Evolutionary conservation across 2,888 invertebrate genomes (phyloP).

Genomic region (Noctua comes): DNA sequence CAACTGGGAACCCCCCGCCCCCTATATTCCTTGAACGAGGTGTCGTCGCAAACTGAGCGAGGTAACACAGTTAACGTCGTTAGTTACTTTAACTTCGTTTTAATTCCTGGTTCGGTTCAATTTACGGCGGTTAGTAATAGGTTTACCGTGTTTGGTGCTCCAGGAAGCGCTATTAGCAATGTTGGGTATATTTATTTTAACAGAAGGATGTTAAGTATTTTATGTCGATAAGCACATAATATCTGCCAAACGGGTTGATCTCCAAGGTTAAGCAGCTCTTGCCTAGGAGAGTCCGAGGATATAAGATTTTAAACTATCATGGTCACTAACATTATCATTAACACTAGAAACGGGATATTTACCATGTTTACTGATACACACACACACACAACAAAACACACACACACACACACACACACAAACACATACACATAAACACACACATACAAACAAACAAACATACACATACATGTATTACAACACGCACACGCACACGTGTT

Average conservation of each 20-base stretch:
- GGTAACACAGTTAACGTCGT: constrained; percentile 47
- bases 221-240: background rate
- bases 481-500: too few species aligned
- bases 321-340: too few species aligned
- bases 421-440: too few species aligned
- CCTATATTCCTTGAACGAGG: constrained; percentile 28
- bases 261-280: background rate
- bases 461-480: too few species aligned
- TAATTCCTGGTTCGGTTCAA: constrained; percentile 60
- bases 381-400: too few species aligned
- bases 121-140: constrained; percentile 52
- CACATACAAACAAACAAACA: too few species aligned
- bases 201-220: background rate
- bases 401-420: too few species aligned
- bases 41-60: constrained; percentile 58
- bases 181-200: background rate
- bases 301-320: too few species aligned
- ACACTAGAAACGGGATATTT: too few species aligned
- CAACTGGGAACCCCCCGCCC: background rate
- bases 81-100: constrained; percentile 60
- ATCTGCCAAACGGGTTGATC: background rate
- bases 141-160: constrained; percentile 53
- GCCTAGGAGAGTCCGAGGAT: background rate
- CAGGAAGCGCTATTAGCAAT: constrained; percentile 22
- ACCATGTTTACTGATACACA: too few species aligned